phyloP scores from a whole-genome alignment of 2,113 vertebrate species.

The Lipophrys pholis region DNA sequence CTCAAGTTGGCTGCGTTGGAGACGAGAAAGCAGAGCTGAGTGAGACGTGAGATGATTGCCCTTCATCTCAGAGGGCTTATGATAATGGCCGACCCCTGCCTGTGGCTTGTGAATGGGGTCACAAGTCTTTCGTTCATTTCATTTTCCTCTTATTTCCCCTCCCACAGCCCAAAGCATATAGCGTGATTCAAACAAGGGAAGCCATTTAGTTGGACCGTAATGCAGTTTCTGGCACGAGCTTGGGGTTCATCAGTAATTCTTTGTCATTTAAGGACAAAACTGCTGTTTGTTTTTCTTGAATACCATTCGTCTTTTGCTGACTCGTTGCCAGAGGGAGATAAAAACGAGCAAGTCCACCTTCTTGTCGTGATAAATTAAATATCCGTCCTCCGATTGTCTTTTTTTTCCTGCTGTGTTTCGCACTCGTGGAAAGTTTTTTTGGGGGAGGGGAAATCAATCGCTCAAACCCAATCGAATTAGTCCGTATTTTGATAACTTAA shows the following conservation, averaged over 20 bases:
- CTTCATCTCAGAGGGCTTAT: constrained; percentile 46
- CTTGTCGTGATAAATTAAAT: constrained; percentile 31
- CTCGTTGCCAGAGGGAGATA: constrained; percentile 28
- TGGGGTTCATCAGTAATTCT: constrained; percentile 54
- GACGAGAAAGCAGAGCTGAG: constrained; percentile 24
- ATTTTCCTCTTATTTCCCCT: constrained; percentile 8
- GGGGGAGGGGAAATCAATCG: too few relatives aligned
- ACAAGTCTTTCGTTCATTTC: neutral
- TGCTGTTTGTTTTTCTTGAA: constrained; percentile 5
- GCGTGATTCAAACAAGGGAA: constrained; percentile 48
- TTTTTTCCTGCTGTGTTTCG: constrained; percentile 11
- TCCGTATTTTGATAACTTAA: too few relatives aligned
- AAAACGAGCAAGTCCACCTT: constrained; percentile 1
- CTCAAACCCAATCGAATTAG: too few relatives aligned
- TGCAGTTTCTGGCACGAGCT: constrained; percentile 68
- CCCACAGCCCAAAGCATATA: constrained; percentile 46
- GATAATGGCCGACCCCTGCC: constrained; percentile 30
- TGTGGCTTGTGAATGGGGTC: constrained; percentile 37
- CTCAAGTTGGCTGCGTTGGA: constrained; percentile 11
- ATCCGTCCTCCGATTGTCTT: constrained; percentile 24
- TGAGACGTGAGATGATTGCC: constrained; percentile 41
- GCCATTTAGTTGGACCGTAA: constrained; percentile 62
- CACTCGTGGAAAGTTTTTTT: too few relatives aligned
- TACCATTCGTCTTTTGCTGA: constrained; percentile 28
- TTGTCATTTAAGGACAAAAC: constrained; percentile 72